Conservation (phyloP, 1,140 invertebrate species). For the Sinella curviseta region DNA sequence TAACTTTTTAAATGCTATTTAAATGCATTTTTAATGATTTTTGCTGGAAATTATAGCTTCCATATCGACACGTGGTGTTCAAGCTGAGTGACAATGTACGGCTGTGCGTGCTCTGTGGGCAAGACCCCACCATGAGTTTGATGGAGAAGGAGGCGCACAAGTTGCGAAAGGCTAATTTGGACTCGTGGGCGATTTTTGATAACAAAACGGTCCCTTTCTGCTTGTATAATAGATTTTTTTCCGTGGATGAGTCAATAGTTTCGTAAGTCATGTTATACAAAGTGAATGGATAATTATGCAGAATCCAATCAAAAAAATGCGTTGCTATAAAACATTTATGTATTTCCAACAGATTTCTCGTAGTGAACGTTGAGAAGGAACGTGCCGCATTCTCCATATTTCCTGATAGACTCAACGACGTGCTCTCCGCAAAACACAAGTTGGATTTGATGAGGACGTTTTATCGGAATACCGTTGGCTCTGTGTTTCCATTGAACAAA, state of each 20-base stretch:
- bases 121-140: slow-evolving; percentile 68
- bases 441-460: slow-evolving; percentile 71
- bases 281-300: not conserved
- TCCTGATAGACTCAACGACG: slow-evolving; percentile 52
- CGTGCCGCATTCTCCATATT: slow-evolving; percentile 68
- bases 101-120: slow-evolving; percentile 75
- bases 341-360: slow-evolving; percentile 63
- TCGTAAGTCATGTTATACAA: slow-evolving; percentile 32
- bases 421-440: slow-evolving; percentile 62
- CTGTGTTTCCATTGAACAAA: slow-evolving; percentile 34
- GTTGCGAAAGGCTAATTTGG: slow-evolving; percentile 71
- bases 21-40: not conserved
- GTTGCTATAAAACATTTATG: not conserved
- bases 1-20: not conserved
- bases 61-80: slow-evolving; percentile 75
- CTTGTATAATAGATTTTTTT: slow-evolving; percentile 29
- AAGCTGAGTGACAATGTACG: slow-evolving; percentile 72
- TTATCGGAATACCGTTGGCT: slow-evolving; percentile 58
- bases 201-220: slow-evolving; percentile 37
- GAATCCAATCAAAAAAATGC: not conserved
- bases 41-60: slow-evolving; percentile 74
- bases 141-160: slow-evolving; percentile 71
- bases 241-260: slow-evolving; percentile 31
- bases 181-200: slow-evolving; percentile 58
- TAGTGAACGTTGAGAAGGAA: slow-evolving; percentile 64